Evolutionary conservation across 1,140 invertebrate species (phyloP).

Genomic region (Manduca sexta): DNA sequence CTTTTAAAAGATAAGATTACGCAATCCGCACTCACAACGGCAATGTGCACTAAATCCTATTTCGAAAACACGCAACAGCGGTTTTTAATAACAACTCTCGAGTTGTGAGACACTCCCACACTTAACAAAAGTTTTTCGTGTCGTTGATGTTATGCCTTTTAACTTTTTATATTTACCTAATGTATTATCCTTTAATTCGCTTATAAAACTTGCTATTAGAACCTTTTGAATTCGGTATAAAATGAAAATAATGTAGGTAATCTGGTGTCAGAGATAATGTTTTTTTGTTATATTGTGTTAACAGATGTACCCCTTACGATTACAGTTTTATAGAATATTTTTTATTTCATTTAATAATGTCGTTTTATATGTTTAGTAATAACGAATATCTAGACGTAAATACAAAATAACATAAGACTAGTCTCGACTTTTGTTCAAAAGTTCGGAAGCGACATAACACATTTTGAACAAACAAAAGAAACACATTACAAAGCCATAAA

Average conservation of each 20-base stretch:
- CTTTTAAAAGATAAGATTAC: slow-evolving; percentile 50
- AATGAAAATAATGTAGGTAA: too few relatives aligned
- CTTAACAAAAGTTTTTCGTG: slow-evolving; percentile 50
- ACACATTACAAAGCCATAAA: slow-evolving; percentile 72
- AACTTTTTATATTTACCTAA: slow-evolving; percentile 33
- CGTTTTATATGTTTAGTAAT: too few relatives aligned
- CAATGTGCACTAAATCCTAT: slow-evolving; percentile 62
- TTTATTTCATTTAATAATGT: too few relatives aligned
- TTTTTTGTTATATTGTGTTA: too few relatives aligned
- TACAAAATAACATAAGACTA: background rate
- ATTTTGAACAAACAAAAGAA: slow-evolving; percentile 70
- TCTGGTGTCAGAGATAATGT: too few relatives aligned
- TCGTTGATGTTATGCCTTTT: slow-evolving; percentile 33
- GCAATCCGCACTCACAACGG: slow-evolving; percentile 32
- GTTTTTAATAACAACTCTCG: slow-evolving; percentile 54
- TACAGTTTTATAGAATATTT: too few relatives aligned
- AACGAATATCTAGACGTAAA: too few relatives aligned
- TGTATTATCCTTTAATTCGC: slow-evolving; percentile 26
- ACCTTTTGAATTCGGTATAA: slow-evolving; percentile 1
- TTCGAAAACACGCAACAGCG: slow-evolving; percentile 62
- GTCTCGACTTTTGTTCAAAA: slow-evolving; percentile 24
- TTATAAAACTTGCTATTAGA: slow-evolving; percentile 27
- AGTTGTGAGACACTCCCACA: slow-evolving; percentile 53
- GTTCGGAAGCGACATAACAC: slow-evolving; percentile 52
- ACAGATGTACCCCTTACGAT: too few relatives aligned